A percentile compares a stretch with the other conserved stretches of the same genome.
Evolutionary conservation across 2,113 vertebrate genomes (phyloP).

Genomic region (Bambusicola thoracicus): DNA sequence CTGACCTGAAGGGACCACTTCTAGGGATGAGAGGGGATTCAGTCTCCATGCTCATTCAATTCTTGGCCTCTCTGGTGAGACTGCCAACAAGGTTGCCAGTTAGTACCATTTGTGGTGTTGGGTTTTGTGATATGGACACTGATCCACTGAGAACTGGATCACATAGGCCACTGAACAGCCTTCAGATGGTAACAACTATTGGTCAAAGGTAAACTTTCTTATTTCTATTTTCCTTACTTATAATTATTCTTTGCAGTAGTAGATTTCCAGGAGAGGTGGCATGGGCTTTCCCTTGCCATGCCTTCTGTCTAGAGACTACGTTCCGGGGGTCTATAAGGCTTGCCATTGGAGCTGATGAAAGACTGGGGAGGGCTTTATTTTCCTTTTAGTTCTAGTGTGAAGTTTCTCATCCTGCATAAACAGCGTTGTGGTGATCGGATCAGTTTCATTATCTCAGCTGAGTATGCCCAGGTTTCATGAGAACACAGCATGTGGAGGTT

Average conservation of each 20-base stretch:
- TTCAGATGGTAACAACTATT: slow-evolving; percentile 73
- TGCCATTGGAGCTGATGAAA: neutral
- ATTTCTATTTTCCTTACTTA: slow-evolving; percentile 70
- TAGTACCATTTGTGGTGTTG: slow-evolving; percentile 75
- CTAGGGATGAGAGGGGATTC: slow-evolving; percentile 77
- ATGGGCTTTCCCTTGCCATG: neutral
- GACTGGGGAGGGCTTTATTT: slow-evolving; percentile 15
- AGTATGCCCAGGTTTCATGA: neutral
- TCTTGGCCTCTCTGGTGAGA: slow-evolving; percentile 75
- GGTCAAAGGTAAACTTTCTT: slow-evolving; percentile 75
- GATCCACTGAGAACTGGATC: slow-evolving; percentile 75
- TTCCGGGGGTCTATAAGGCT: neutral
- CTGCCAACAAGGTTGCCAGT: slow-evolving; percentile 74
- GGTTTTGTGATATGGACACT: slow-evolving; percentile 75
- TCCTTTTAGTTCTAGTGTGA: slow-evolving; percentile 3
- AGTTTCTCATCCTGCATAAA: slow-evolving; percentile 28
- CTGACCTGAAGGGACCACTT: slow-evolving; percentile 76
- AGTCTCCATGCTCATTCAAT: slow-evolving; percentile 76
- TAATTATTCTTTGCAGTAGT: slow-evolving; percentile 39
- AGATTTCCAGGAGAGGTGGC: neutral
- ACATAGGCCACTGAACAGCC: slow-evolving; percentile 73
- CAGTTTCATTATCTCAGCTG: neutral
- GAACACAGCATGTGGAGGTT: neutral
- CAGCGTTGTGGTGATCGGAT: neutral
- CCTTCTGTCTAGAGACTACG: neutral